Evolutionary conservation across 2,797 vertebrate species (phyloP), one percentile per base, ranked within the genome.

Genomic region (Dermochelys coriacea): DNA sequence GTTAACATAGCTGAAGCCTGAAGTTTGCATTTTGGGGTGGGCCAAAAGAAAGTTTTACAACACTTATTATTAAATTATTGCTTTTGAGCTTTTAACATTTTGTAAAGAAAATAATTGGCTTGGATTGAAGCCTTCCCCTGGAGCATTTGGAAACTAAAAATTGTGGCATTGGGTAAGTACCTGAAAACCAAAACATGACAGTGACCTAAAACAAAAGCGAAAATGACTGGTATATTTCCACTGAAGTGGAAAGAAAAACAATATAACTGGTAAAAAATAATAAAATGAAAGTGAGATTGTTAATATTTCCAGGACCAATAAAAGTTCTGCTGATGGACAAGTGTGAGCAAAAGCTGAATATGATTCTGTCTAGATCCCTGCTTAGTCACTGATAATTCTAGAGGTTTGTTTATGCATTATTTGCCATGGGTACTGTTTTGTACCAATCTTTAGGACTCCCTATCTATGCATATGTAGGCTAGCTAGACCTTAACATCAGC

Each of bases 101-200:
- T 82, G 84, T 80, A 93, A 92, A 82, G 90, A 96, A 96, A 95
- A 93, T 82, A 92, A 95, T 91, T 97, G 89, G 10, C 54, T 93
- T 94, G 93, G 86, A 94, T 92, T 55, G 23, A 96, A 89, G 78
- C 84, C 59, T 94, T 93, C 82, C 50, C 82, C 78, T 47, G 29
- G 78, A 95, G 86, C 82, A 80, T 96, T 95, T 96, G 94, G 94
- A 96, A 95, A 95, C 64, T 91, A 97, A 96, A 96, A 82, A 89
- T 95, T 86, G 80, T 82, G 85, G 54, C 88, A 87, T 93, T 97
- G 95, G n/a, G 91, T 90, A 94, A 95, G 34, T 59, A 64, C 84
- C 82, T 94, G 88, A 96, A 91, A 93, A 86, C 57, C 85, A 94
- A 94, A 96, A 93, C 59, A 87, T 93, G 94, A 93, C 96, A 86